Percentiles rank a stretch among this genome's conserved stretches.
phyloP scores from a whole-genome alignment of 2,888 invertebrate genomes.

The Magallana nippona region DNA sequence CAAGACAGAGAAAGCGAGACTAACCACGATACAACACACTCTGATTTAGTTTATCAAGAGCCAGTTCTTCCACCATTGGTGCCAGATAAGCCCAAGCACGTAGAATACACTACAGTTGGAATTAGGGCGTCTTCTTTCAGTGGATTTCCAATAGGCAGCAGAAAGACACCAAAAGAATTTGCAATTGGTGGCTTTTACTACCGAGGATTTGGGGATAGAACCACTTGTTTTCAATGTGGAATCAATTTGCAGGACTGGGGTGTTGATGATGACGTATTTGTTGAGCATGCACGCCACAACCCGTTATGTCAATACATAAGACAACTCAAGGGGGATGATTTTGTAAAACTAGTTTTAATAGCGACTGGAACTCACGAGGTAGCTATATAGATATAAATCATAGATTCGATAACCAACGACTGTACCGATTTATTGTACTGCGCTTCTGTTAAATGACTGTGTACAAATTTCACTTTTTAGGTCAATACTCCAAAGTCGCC shows the following conservation, averaged over 20 bases:
- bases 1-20: not conserved
- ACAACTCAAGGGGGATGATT: not conserved
- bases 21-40: not conserved
- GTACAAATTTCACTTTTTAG: no score
- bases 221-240: slow-evolving; percentile 6
- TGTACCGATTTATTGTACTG: no score
- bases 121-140: not conserved
- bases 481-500: no score
- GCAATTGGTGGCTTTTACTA: slow-evolving; percentile 4
- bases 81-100: not conserved
- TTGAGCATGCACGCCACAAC: not conserved
- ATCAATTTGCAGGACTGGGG: not conserved
- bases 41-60: not conserved
- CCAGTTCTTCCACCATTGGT: not conserved
- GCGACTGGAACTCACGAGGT: not conserved
- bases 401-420: not conserved
- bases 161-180: slow-evolving; percentile 1
- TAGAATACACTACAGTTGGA: not conserved
- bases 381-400: no score
- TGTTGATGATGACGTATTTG: not conserved
- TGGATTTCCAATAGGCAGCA: not conserved
- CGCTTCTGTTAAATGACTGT: no score
- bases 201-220: not conserved
- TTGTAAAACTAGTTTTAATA: not conserved
- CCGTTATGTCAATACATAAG: slow-evolving; percentile 6